Base-by-base conservation (phyloP, 1,140 invertebrate genomes). In the Pectinophora gossypiella region DNA sequence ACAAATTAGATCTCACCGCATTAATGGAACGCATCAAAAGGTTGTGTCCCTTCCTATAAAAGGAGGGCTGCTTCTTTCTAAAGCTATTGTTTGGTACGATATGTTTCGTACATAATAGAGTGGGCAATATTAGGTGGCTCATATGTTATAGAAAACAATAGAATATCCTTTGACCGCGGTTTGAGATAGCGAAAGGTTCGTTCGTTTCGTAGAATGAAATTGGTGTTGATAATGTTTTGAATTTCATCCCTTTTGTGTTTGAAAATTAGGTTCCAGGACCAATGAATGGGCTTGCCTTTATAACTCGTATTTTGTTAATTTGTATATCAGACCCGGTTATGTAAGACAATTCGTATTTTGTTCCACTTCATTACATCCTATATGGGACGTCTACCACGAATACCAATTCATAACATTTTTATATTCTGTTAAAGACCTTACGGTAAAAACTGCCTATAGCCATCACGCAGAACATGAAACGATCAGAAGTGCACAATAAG, bases 1-100 rank as follows among this genome's bases (percentile, higher is more conserved):
- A 74, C 72, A 85, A 86, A 85, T 85, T 85, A 82, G 80, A 72
- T 73, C 61, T 59, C 58, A 43, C 66, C 52, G 59, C 60, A 63
- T 73, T 72, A 73, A 68, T 60, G 56, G 54, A 61, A 59, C 36
- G 60, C 51, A 53, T 57, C 54, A 36, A 54, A 54, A 64, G 42
- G 42, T 44, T 15, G 40, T 4, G 18, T 43, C 40, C 40, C 6
- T 19, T 38, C 6, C 13, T 38, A 15, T 40, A 13, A 40, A 44
- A n/a, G 40, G 5, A 59, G 56, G 48, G 2, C 38, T 51, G 38
- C 13, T 47, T 36, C 38, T 20, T 36, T 16, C 12, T 18, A 1
- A 10, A n/a, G 10, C 19, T 7, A 19, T 48, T 53, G 36, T 49
- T 53, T 46, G 20, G 38, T 18, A 20, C 1, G 19, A 56, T 38